Conservation (phyloP, 2,113 vertebrate genomes). For the Nyctereutes procyonoides region DNA sequence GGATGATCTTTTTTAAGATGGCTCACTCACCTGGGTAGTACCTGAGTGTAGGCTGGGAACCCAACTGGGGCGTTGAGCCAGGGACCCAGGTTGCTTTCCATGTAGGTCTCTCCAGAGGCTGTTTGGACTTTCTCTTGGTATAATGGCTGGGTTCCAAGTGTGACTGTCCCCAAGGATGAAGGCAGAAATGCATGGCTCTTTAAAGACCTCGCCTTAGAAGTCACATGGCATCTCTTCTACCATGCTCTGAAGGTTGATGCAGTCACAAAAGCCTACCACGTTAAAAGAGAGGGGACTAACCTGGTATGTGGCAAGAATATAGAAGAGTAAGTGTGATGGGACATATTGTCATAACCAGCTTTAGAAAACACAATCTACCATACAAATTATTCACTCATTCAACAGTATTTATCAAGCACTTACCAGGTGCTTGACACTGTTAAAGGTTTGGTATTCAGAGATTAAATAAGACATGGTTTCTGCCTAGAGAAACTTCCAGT, state of each 20-base stretch:
- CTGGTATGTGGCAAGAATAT: background rate
- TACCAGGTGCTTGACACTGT: background rate
- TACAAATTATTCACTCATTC: background rate
- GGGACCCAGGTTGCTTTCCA: background rate
- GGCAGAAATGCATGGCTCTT: background rate
- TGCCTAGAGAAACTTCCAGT: background rate
- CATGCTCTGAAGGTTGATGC: background rate
- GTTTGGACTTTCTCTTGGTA: background rate
- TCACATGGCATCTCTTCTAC: background rate
- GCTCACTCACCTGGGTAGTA: background rate
- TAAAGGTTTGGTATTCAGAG: background rate
- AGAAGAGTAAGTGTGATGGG: background rate
- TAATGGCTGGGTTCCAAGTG: background rate
- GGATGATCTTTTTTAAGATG: background rate
- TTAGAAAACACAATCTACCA: background rate
- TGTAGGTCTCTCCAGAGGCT: background rate
- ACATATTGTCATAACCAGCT: background rate
- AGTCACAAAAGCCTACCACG: background rate
- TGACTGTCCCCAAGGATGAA: background rate
- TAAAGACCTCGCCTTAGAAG: background rate
- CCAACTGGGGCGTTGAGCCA: background rate
- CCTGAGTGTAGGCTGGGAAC: background rate
- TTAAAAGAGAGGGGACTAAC: background rate
- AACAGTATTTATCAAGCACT: background rate
- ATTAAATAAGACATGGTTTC: background rate